These are phyloP conservation scores for Chironomus tepperi DNA, from an alignment of 1,140 invertebrate genomes.

Conservation along the genomic window DNA sequence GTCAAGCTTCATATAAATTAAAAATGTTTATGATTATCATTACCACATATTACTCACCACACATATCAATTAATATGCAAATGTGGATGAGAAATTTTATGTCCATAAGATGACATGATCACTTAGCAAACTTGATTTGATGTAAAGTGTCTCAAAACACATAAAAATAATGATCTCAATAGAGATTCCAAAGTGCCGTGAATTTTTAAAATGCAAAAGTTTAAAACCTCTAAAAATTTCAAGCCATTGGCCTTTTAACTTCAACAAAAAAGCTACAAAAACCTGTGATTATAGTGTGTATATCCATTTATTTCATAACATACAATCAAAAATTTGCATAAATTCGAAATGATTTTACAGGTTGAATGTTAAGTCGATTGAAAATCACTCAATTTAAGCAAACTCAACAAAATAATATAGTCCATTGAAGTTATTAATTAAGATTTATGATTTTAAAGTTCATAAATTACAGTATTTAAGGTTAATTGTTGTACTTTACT, in stretches of 20 bases:
- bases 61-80: background rate
- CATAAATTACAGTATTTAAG: slow-evolving; percentile 19
- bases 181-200: no score
- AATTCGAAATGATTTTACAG: background rate
- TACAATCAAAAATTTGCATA: slow-evolving; percentile 4
- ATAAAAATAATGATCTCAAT: no score
- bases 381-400: no score
- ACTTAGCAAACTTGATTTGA: background rate
- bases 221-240: no score
- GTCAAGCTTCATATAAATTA: no score
- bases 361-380: background rate
- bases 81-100: background rate
- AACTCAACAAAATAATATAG: background rate
- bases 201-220: no score
- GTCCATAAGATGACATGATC: background rate
- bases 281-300: background rate
- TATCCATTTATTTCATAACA: background rate
- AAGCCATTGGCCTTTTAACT: no score
- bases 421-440: slow-evolving; percentile 5
- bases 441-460: slow-evolving; percentile 19
- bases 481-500: background rate
- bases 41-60: background rate
- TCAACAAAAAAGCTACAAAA: no score
- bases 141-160: background rate
- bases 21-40: no score